Percentiles rank a stretch among this genome's conserved stretches.
phyloP scores from a whole-genome alignment of 2,113 vertebrate genomes.

The Anhinga rufa region DNA sequence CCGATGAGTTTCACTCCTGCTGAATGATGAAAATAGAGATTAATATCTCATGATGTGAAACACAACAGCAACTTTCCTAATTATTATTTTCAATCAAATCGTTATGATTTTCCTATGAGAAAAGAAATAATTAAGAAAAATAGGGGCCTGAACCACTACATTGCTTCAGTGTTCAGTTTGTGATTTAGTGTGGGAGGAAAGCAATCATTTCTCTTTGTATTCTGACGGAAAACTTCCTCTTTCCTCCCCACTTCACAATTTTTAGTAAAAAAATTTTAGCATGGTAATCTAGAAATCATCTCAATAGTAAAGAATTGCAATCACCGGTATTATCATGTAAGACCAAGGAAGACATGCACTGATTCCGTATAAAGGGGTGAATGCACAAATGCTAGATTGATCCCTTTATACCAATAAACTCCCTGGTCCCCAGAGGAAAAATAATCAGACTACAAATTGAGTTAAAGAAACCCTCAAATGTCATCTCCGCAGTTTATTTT shows the following conservation, averaged over 20 bases:
- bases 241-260: background rate
- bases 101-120: conserved; percentile 22
- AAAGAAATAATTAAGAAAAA: conserved; percentile 30
- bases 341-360: background rate
- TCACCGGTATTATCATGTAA: background rate
- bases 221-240: conserved; percentile 19
- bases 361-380: background rate
- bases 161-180: background rate
- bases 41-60: conserved; percentile 4
- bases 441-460: background rate
- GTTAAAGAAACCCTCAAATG: background rate
- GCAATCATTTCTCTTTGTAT: conserved; percentile 43
- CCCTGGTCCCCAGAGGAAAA: background rate
- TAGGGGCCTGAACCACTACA: background rate
- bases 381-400: background rate
- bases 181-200: background rate
- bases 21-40: background rate
- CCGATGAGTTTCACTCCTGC: background rate
- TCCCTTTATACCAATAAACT: background rate
- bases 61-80: conserved; percentile 1
- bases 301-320: conserved; percentile 1
- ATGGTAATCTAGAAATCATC: background rate
- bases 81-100: conserved; percentile 37
- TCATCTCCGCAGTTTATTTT: background rate
- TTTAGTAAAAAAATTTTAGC: background rate